Evolutionary conservation across 2,113 vertebrate genomes (phyloP).

Genomic region (Myotis davidii): DNA sequence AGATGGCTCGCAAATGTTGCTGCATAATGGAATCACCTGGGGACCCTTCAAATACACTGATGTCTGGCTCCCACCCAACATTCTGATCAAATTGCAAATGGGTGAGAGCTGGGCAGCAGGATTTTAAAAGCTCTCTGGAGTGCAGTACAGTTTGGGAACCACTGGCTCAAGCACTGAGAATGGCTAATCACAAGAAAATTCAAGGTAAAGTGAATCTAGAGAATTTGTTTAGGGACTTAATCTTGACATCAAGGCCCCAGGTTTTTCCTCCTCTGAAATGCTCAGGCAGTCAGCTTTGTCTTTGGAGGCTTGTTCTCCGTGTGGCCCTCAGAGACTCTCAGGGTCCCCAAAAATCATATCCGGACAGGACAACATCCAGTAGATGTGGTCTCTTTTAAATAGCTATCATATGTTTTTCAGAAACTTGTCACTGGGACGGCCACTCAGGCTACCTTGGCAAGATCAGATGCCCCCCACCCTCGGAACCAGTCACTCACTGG

Average conservation of each 20-base stretch:
- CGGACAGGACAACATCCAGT: neutral
- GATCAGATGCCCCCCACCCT: neutral
- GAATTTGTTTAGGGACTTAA: neutral
- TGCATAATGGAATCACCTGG: neutral
- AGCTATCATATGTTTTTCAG: neutral
- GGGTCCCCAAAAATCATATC: neutral
- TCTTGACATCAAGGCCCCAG: neutral
- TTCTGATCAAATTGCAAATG: neutral
- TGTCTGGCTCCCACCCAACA: neutral
- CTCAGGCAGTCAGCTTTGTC: neutral
- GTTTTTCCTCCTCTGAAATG: neutral
- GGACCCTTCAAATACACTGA: neutral
- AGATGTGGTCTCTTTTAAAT: neutral
- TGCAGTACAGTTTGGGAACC: neutral
- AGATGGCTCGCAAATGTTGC: slow-evolving; percentile 44
- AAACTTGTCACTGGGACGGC: neutral
- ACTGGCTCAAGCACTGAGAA: neutral
- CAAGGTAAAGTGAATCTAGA: neutral
- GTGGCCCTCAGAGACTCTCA: neutral
- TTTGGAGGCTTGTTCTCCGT: neutral
- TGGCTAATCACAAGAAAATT: neutral
- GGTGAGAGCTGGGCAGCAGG: neutral
- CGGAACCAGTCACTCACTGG: neutral
- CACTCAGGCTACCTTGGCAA: neutral
- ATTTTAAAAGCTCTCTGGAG: neutral